These are phyloP conservation scores for Psophia crepitans DNA, from an alignment of 2,113 vertebrate species.

Conservation along the genomic window DNA sequence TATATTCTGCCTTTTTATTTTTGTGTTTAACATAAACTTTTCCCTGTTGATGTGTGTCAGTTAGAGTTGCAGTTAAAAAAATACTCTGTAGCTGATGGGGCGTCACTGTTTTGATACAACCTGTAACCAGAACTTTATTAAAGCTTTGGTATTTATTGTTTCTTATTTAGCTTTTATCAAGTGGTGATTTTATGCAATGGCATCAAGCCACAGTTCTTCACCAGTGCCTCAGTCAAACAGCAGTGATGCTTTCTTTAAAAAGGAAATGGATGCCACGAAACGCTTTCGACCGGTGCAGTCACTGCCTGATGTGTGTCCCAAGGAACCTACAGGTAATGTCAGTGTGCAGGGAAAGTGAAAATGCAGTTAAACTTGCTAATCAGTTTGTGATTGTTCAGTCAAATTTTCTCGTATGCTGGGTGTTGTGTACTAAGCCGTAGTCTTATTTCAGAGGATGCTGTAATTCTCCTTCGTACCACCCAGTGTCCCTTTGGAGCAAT, in stretches of 20 bases:
- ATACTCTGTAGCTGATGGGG: not conserved
- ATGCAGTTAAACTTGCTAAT: not conserved
- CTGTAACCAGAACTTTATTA: not conserved
- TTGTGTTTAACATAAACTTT: not conserved
- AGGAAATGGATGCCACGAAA: slow-evolving; percentile 80
- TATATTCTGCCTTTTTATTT: not conserved
- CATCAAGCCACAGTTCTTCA: slow-evolving; percentile 91
- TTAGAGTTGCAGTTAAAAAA: not conserved
- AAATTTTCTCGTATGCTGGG: accelerated
- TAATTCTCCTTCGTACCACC: not conserved
- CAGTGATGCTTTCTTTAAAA: slow-evolving; percentile 85
- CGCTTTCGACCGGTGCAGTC: slow-evolving; percentile 78
- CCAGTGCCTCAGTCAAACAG: slow-evolving; percentile 83
- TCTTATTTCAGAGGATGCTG: not conserved
- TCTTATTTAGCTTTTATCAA: slow-evolving; percentile 75
- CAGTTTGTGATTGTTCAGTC: not conserved
- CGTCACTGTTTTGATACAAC: not conserved
- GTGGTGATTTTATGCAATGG: slow-evolving; percentile 90
- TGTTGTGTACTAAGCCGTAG: not conserved
- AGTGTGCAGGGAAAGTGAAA: not conserved
- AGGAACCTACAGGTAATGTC: slow-evolving; percentile 87
- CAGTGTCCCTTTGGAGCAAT: not conserved
- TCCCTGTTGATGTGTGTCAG: not conserved
- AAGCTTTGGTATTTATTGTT: not conserved
- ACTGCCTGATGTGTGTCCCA: slow-evolving; percentile 95